Evolutionary conservation across 2,113 vertebrate genomes (phyloP).

Genomic region (Oreocharis arfaki): DNA sequence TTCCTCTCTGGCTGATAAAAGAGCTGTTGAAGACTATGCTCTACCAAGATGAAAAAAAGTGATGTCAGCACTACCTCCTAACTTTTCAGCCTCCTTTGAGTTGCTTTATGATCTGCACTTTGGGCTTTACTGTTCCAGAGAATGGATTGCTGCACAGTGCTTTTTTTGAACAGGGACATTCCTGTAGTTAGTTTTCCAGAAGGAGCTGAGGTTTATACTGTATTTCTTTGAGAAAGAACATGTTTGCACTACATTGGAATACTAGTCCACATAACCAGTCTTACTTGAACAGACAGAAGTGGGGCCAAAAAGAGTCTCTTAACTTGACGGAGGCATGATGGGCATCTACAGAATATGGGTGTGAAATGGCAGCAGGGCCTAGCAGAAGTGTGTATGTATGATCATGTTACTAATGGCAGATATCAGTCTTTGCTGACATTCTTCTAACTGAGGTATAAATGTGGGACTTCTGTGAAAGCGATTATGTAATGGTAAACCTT

Average conservation of each 20-base stretch:
- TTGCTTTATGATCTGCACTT: background rate
- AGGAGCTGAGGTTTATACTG: background rate
- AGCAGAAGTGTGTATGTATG: background rate
- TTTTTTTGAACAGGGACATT: background rate
- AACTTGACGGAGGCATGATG: background rate
- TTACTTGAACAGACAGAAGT: background rate
- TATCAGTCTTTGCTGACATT: background rate
- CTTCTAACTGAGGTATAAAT: background rate
- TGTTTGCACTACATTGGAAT: background rate
- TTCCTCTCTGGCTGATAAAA: background rate
- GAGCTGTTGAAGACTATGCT: background rate
- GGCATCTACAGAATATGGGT: background rate
- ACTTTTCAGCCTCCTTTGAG: background rate
- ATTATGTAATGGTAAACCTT: background rate
- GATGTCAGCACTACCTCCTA: background rate
- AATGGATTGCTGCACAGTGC: background rate
- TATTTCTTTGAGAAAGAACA: background rate
- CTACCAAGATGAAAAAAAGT: background rate
- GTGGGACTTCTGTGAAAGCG: background rate
- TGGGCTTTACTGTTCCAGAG: background rate
- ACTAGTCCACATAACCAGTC: background rate
- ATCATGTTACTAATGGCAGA: background rate
- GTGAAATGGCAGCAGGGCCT: background rate
- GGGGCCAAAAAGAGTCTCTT: background rate
- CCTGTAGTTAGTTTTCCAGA: background rate